These are phyloP conservation scores for Pseudomyrmex dendroicus DNA, from an alignment of 1,140 invertebrate genomes.

Conservation along the genomic window DNA sequence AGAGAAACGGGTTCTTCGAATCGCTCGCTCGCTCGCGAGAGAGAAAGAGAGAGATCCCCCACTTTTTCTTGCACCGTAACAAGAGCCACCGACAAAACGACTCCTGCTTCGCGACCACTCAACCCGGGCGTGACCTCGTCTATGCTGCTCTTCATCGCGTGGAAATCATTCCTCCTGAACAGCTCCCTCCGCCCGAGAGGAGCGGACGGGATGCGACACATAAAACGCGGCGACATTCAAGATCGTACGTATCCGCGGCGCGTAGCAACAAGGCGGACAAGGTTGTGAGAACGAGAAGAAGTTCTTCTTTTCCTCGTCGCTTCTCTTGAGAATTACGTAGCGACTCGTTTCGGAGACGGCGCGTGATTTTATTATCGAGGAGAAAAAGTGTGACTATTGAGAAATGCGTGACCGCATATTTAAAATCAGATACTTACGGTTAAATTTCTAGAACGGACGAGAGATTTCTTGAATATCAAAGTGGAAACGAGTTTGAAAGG, in stretches of 20 bases:
- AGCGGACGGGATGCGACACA: not conserved
- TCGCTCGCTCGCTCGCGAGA: conserved; percentile 60
- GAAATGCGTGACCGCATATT: not conserved
- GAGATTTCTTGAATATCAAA: not conserved
- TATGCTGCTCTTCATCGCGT: conserved; percentile 27
- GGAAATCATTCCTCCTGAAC: conserved; percentile 18
- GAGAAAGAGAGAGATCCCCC: conserved; percentile 48
- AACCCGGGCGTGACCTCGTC: conserved; percentile 55
- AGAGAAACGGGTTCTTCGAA: conserved; percentile 77
- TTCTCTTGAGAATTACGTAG: not conserved
- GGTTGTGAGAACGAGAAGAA: conserved; percentile 64
- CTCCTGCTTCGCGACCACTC: conserved; percentile 53
- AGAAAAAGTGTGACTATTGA: not conserved
- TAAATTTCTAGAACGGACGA: not conserved
- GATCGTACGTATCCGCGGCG: conserved; percentile 15
- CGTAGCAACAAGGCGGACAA: conserved; percentile 44
- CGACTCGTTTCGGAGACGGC: not conserved
- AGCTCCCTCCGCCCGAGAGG: not conserved
- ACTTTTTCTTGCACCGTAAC: conserved; percentile 33
- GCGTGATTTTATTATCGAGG: not conserved
- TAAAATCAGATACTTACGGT: too few relatives aligned
- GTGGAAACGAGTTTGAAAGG: not conserved
- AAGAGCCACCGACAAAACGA: conserved; percentile 49
- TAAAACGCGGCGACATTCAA: conserved; percentile 21
- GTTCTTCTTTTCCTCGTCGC: conserved; percentile 4